Conservation (phyloP, 2,797 vertebrate genomes). For the Anguilla anguilla region DNA sequence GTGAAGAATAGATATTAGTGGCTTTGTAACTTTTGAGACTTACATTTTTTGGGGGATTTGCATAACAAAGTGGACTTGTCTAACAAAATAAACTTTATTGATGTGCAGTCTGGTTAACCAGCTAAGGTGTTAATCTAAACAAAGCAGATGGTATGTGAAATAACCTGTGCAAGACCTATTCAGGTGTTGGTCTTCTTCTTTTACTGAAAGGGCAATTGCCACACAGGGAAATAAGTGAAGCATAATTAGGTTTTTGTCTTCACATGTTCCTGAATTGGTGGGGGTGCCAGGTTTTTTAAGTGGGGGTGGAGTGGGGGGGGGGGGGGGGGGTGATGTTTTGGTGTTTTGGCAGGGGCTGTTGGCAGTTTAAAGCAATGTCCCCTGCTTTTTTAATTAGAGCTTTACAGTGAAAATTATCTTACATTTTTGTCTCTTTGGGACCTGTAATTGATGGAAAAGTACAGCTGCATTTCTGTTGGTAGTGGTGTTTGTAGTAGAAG, state of each 20-base stretch:
- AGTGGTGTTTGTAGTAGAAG: not conserved
- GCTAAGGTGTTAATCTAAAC: slow-evolving; percentile 84
- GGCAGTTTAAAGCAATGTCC: slow-evolving; percentile 21
- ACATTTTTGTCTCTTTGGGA: not conserved
- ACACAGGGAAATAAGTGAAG: slow-evolving; percentile 74
- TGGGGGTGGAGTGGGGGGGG: not conserved
- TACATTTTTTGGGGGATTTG: not conserved
- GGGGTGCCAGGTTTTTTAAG: slow-evolving; percentile 42
- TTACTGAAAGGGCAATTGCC: slow-evolving; percentile 77
- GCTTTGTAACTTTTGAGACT: not conserved
- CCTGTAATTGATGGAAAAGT: not conserved
- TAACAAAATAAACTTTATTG: slow-evolving; percentile 59
- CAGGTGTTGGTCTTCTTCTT: slow-evolving; percentile 40
- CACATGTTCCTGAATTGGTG: slow-evolving; percentile 52
- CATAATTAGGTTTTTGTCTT: slow-evolving; percentile 77
- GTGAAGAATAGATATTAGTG: not conserved
- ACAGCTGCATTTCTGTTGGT: not conserved
- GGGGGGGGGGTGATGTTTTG: not conserved
- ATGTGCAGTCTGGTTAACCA: slow-evolving; percentile 74
- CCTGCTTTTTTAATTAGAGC: not conserved
- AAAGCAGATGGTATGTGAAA: slow-evolving; percentile 81
- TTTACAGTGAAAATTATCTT: not conserved
- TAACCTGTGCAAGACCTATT: slow-evolving; percentile 67
- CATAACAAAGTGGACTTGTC: not conserved
- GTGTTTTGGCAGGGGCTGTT: slow-evolving; percentile 19